These are phyloP conservation scores for Forbesichthys papilliferus DNA, from an alignment of 2,113 vertebrate genomes.

Conservation along the genomic window DNA sequence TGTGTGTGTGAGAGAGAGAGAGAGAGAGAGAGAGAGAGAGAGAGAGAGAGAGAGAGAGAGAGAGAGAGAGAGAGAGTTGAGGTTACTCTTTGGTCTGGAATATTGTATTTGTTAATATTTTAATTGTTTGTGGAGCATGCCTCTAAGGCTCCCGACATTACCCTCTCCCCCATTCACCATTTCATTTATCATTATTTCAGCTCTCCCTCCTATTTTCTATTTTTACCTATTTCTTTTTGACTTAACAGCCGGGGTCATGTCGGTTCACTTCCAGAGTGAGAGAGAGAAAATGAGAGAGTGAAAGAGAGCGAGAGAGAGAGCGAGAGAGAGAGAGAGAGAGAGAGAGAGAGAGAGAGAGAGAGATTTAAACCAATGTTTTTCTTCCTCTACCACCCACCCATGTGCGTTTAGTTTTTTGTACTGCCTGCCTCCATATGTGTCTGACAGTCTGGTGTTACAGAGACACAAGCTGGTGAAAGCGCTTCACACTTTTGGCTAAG, in stretches of 20 bases:
- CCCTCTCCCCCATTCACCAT: not conserved
- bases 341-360: constrained; percentile 27
- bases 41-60: not conserved
- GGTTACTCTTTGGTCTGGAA: not conserved
- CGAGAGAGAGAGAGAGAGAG: not conserved
- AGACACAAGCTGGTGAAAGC: not conserved
- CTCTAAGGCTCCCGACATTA: not conserved
- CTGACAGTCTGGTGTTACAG: not conserved
- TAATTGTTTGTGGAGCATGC: too few relatives aligned
- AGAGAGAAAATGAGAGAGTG: not conserved
- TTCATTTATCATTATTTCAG: constrained; percentile 12
- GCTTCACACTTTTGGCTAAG: not conserved
- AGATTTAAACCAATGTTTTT: constrained; percentile 52
- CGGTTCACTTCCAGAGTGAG: constrained; percentile 29
- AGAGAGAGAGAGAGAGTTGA: not conserved
- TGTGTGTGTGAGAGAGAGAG: too few relatives aligned
- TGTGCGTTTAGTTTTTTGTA: constrained; percentile 16
- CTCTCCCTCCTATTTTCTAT: constrained; percentile 13
- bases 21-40: constrained; percentile 6
- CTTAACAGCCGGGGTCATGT: constrained; percentile 20
- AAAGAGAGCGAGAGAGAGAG: not conserved
- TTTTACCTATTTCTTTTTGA: constrained; percentile 23
- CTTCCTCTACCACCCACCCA: constrained; percentile 23
- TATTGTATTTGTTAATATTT: too few relatives aligned
- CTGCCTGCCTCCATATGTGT: constrained; percentile 14